phyloP scores from a whole-genome alignment of 2,888 invertebrate species.

The Nymphalis polychloros region DNA sequence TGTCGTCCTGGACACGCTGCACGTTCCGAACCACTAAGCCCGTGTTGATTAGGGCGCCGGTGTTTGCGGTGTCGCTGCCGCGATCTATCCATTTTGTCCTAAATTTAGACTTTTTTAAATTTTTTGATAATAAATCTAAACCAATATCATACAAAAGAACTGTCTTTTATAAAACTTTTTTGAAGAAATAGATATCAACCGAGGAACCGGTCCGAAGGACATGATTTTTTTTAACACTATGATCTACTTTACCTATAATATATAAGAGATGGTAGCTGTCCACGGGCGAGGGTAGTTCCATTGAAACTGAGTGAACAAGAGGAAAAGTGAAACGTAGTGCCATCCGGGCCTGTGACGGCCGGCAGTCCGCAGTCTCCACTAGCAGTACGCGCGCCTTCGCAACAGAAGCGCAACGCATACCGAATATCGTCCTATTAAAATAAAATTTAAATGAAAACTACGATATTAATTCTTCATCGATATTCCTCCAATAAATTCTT shows the following conservation, averaged over 20 bases:
- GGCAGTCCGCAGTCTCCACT: constrained; percentile 96
- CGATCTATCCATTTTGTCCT: constrained; percentile 24
- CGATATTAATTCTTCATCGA: background rate
- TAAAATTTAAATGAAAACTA: background rate
- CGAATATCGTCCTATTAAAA: constrained; percentile 88
- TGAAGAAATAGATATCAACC: no score
- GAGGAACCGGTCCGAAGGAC: no score
- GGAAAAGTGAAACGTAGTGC: constrained; percentile 93
- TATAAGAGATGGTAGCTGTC: constrained; percentile 96
- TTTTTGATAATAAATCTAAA: no score
- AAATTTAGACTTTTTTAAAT: background rate
- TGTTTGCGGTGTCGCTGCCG: background rate
- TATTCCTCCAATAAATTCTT: no score
- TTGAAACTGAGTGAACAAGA: constrained; percentile 97
- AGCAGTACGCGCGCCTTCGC: constrained; percentile 94
- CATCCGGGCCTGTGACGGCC: constrained; percentile 95
- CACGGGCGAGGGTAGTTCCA: constrained; percentile 96
- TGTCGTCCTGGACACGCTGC: constrained; percentile 45
- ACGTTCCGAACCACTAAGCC: background rate
- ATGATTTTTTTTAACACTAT: background rate
- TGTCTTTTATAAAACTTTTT: no score
- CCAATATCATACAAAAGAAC: no score
- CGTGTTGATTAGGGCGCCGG: background rate
- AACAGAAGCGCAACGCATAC: constrained; percentile 93
- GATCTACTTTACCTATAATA: constrained; percentile 87